Conservation (phyloP, 2,797 vertebrate species). For the Aplochiton taeniatus region DNA sequence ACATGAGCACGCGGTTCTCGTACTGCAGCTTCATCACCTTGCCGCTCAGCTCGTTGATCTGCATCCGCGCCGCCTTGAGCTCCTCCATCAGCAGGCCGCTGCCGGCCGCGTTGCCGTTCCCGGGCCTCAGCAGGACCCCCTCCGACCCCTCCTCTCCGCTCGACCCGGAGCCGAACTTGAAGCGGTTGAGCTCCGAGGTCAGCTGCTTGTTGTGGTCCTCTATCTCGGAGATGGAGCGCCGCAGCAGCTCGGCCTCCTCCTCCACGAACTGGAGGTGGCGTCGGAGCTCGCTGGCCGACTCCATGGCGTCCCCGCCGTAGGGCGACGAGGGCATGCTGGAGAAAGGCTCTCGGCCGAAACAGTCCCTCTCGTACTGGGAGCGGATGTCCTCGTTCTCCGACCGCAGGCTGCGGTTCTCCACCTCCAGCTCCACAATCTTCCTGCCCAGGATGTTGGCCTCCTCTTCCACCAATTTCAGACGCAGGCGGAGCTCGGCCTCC, state of each 20-base stretch:
- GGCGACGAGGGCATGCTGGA: slow-evolving; percentile 93
- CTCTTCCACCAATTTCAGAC: slow-evolving; percentile 95
- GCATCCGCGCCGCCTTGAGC: slow-evolving; percentile 86
- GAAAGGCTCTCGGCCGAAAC: slow-evolving; percentile 86
- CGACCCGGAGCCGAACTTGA: slow-evolving; percentile 85
- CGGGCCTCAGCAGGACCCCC: slow-evolving; percentile 54
- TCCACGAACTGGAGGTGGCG: slow-evolving; percentile 98
- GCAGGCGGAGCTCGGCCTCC: slow-evolving; percentile 84
- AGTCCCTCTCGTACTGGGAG: slow-evolving; percentile 90
- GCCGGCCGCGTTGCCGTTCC: slow-evolving; percentile 42
- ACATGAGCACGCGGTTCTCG: slow-evolving; percentile 93
- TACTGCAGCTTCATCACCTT: slow-evolving; percentile 97
- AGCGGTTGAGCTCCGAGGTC: slow-evolving; percentile 90
- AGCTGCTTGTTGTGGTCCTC: slow-evolving; percentile 97
- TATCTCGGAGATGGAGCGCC: slow-evolving; percentile 93
- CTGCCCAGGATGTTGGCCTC: slow-evolving; percentile 96
- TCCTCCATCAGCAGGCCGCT: slow-evolving; percentile 82
- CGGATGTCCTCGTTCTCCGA: slow-evolving; percentile 95
- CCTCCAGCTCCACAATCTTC: slow-evolving; percentile 97
- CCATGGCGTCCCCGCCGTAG: slow-evolving; percentile 82
- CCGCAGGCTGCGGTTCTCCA: slow-evolving; percentile 95
- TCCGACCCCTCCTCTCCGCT: slow-evolving; percentile 61
- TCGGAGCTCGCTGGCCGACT: slow-evolving; percentile 88
- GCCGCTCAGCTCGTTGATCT: slow-evolving; percentile 92
- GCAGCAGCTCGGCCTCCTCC: slow-evolving; percentile 93